A percentile compares a stretch with the other conserved stretches of the same genome.
phyloP scores from a whole-genome alignment of 2,113 vertebrate genomes.

The Archilochus colubris region DNA sequence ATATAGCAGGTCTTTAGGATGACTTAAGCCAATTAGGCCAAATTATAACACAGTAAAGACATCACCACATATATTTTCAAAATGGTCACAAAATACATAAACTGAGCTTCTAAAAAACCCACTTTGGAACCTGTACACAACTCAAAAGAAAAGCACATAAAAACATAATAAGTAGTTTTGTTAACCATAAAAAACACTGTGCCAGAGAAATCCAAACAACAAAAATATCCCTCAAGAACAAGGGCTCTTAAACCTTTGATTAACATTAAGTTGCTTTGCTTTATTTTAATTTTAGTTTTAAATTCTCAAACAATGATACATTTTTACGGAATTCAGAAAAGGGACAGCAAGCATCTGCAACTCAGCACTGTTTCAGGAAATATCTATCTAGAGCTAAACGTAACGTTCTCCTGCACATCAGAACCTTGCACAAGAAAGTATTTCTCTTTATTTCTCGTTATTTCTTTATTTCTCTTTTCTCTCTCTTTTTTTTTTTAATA shows the following conservation, averaged over 20 bases:
- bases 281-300: background rate
- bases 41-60: constrained; percentile 49
- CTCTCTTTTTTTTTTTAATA: no score
- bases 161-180: background rate
- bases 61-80: constrained; percentile 18
- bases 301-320: background rate
- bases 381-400: background rate
- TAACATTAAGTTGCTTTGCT: background rate
- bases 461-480: no score
- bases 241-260: background rate
- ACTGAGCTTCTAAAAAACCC: background rate
- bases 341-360: background rate
- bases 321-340: background rate
- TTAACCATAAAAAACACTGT: background rate
- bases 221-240: background rate
- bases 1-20: background rate
- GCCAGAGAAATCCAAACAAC: background rate
- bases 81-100: constrained; percentile 26
- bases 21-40: background rate
- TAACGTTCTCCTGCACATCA: background rate
- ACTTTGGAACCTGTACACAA: background rate
- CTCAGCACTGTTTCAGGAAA: background rate
- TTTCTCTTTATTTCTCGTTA: no score
- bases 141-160: constrained; percentile 5
- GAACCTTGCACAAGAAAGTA: background rate